phyloP scores from a whole-genome alignment of 2,888 invertebrate species.

The Iselma pallidipennis region DNA sequence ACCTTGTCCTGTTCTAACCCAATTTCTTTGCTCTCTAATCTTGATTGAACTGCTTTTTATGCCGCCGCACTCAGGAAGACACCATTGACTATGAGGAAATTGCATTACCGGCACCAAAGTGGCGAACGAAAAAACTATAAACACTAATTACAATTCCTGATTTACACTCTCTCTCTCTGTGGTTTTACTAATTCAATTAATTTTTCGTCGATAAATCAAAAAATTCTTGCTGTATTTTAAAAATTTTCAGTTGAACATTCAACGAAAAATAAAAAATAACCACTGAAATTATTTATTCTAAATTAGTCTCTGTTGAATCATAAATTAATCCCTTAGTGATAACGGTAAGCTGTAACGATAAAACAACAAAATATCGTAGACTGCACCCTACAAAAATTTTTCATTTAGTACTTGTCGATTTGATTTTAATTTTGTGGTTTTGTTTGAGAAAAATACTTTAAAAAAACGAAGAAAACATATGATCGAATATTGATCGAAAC shows the following conservation, averaged over 20 bases:
- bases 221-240: not conserved
- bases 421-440: no score
- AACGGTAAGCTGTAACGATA: no score
- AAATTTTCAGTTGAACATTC: not conserved
- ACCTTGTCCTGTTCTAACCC: constrained; percentile 32
- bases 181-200: not conserved
- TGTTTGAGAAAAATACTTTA: no score
- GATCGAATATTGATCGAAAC: not conserved
- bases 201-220: not conserved
- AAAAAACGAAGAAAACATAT: not conserved
- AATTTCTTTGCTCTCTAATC: constrained; percentile 38
- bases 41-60: constrained; percentile 41
- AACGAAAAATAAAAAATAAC: no score
- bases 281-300: no score
- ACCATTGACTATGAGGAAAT: constrained; percentile 25
- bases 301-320: no score
- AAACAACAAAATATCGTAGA: no score
- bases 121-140: constrained; percentile 14
- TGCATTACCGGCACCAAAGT: constrained; percentile 17
- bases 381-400: no score
- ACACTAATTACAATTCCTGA: constrained; percentile 15
- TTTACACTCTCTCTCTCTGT: no score
- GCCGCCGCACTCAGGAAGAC: constrained; percentile 25
- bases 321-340: no score
- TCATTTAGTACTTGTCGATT: no score